Evolutionary conservation across 2,888 invertebrate genomes (phyloP).

Genomic region (Saturnia pavonia): DNA sequence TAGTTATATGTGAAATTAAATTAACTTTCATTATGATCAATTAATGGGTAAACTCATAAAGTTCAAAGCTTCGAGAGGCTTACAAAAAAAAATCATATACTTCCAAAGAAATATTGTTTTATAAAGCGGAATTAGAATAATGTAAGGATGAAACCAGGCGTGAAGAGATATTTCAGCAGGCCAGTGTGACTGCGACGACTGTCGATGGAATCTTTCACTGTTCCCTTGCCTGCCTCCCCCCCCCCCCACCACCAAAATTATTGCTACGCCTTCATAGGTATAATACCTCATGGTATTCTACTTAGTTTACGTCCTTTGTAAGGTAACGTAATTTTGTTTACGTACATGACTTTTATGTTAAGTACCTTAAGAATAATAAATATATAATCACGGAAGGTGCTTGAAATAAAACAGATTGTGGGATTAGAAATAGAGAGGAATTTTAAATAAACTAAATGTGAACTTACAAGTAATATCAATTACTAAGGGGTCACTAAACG

Average conservation of each 20-base stretch:
- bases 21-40: neutral
- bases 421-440: neutral
- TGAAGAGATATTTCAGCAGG: too few species aligned
- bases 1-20: constrained; percentile 27
- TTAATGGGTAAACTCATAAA: neutral
- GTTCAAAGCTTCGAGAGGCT: neutral
- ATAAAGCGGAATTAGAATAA: neutral
- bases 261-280: too few species aligned
- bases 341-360: too few species aligned
- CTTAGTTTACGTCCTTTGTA: too few species aligned
- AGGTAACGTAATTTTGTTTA: too few species aligned
- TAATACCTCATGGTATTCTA: too few species aligned
- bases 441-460: neutral
- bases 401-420: neutral
- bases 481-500: constrained; percentile 59
- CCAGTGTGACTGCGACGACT: too few species aligned
- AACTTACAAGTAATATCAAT: constrained; percentile 66
- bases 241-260: too few species aligned
- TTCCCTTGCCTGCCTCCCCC: too few species aligned
- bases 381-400: neutral
- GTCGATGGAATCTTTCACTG: too few species aligned
- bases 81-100: neutral
- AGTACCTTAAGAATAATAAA: neutral
- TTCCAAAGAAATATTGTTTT: neutral
- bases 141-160: too few species aligned